phyloP scores from a whole-genome alignment of 1,140 invertebrate species.

The Trachelipus rathkii region DNA sequence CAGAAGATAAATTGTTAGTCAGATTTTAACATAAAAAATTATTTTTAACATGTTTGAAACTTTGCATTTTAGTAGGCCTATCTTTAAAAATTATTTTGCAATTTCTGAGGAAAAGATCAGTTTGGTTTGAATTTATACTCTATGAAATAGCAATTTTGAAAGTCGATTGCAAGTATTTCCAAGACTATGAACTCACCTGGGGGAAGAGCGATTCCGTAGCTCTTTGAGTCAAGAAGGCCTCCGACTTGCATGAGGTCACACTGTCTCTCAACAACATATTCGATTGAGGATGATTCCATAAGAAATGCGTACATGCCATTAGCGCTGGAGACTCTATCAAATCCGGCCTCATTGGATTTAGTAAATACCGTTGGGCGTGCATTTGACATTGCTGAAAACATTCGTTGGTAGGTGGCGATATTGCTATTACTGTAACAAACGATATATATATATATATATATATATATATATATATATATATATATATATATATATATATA shows the following conservation, averaged over 20 bases:
- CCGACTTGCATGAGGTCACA: constrained; percentile 32
- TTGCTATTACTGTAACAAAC: constrained; percentile 69
- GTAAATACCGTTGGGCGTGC: constrained; percentile 78
- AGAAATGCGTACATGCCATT: constrained; percentile 85
- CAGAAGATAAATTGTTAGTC: too few species aligned
- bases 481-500: constrained; percentile 19
- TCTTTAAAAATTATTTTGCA: too few species aligned
- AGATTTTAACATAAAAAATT: too few species aligned
- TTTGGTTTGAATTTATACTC: too few species aligned
- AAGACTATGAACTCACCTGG: constrained; percentile 1
- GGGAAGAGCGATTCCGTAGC: constrained; percentile 28
- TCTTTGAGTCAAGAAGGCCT: constrained; percentile 27
- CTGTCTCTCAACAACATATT: constrained; percentile 11
- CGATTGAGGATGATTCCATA: constrained; percentile 86
- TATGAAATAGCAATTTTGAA: too few species aligned
- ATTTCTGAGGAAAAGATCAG: too few species aligned
- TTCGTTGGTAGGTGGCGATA: constrained; percentile 82
- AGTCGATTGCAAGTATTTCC: too few species aligned
- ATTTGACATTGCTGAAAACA: constrained; percentile 91
- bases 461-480: constrained; percentile 11
- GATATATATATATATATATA: background rate
- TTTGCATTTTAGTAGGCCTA: too few species aligned
- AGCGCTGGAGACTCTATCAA: constrained; percentile 74
- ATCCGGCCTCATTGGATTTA: constrained; percentile 75
- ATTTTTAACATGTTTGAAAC: too few species aligned